Conservation (phyloP, 2,888 invertebrate genomes). For the Hanleya hanleyi region DNA sequence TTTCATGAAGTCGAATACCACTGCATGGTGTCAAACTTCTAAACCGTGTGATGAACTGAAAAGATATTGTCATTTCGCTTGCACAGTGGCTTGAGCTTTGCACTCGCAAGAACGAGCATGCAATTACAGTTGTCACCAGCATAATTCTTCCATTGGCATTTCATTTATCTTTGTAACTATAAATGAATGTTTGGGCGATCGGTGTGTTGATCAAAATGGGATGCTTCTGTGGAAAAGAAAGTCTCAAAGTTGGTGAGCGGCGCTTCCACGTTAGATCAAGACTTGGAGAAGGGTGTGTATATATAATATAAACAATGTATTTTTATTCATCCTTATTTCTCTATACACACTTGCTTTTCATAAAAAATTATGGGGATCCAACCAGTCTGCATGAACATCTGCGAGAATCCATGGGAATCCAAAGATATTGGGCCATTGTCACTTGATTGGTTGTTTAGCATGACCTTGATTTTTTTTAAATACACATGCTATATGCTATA, state of each 20-base stretch:
- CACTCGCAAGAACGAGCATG: no score
- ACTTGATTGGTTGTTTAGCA: no score
- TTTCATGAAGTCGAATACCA: slow-evolving; percentile 6
- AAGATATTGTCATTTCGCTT: not conserved
- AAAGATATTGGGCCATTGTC: no score
- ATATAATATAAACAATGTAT: not conserved
- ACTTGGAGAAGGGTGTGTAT: slow-evolving; percentile 83
- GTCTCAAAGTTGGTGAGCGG: slow-evolving; percentile 81
- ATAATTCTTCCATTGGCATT: not conserved
- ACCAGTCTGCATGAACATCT: no score
- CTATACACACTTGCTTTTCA: no score
- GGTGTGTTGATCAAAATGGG: slow-evolving; percentile 69
- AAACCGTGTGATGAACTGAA: not conserved
- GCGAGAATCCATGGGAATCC: no score
- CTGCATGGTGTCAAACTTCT: no score
- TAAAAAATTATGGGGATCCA: no score
- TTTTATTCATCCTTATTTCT: not conserved
- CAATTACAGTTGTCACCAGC: no score
- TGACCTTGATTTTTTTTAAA: no score
- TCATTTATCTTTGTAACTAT: not conserved
- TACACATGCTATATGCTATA: no score
- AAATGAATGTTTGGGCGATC: slow-evolving; percentile 45
- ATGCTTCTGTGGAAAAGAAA: slow-evolving; percentile 85
- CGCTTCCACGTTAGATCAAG: slow-evolving; percentile 81
- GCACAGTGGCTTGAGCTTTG: no score